Percentiles rank a stretch among this genome's conserved stretches.
phyloP scores from a whole-genome alignment of 2,888 invertebrate genomes.

The Andricus curvator region DNA sequence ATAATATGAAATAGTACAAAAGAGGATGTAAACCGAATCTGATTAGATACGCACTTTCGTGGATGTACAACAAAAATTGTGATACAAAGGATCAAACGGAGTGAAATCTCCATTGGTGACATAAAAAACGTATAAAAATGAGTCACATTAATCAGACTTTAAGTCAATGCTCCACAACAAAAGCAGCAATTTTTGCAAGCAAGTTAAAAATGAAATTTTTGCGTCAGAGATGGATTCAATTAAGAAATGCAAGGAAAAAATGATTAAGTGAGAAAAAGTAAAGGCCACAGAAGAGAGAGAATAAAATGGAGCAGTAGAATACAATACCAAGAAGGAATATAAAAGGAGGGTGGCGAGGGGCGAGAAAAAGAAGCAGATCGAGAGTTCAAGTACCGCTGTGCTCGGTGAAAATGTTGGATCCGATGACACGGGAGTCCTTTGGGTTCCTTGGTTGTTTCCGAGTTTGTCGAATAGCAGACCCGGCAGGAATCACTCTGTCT shows the following conservation, averaged over 20 bases:
- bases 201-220: neutral
- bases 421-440: slow-evolving; percentile 91
- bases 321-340: slow-evolving; percentile 26
- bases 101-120: slow-evolving; percentile 35
- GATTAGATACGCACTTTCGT: slow-evolving; percentile 13
- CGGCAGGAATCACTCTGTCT: slow-evolving; percentile 89
- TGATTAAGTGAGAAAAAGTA: slow-evolving; percentile 48
- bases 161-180: neutral
- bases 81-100: slow-evolving; percentile 41
- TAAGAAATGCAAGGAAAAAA: slow-evolving; percentile 34
- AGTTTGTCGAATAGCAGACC: slow-evolving; percentile 85
- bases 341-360: slow-evolving; percentile 44
- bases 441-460: slow-evolving; percentile 87
- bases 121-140: neutral
- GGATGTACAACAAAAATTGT: neutral
- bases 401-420: slow-evolving; percentile 96
- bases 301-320: slow-evolving; percentile 41
- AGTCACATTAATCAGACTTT: neutral
- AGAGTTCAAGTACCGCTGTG: slow-evolving; percentile 87
- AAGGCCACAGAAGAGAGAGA: slow-evolving; percentile 39
- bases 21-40: slow-evolving; percentile 39
- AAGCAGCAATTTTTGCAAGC: neutral
- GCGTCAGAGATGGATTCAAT: neutral
- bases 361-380: slow-evolving; percentile 45
- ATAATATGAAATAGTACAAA: slow-evolving; percentile 36